Evolutionary conservation across 2,888 invertebrate species (phyloP), one percentile per base, ranked within the genome.

Genomic region (Cistogaster globosa): DNA sequence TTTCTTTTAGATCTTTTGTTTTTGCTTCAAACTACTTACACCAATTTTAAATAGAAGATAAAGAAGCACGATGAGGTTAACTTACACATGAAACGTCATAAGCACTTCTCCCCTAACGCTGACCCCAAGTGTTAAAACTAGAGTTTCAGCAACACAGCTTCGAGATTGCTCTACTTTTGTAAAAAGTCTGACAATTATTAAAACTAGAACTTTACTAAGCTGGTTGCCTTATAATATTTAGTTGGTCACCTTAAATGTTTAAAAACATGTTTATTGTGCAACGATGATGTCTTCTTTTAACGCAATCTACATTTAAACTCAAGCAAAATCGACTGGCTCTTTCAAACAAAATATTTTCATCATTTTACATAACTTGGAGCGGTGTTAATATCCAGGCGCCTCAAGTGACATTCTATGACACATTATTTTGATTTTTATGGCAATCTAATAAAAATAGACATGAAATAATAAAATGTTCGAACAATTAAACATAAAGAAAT

Each of bases 361-460:
- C 26, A 53, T 80, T 80, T 71, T 80, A 58, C 69, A 53, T 16
- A 71, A 71, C 58, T 65, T 48, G 53, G 36, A 75, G 53, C 76
- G 71, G 76, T 79, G 83, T 78, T 77, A 72, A 80, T 82, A 69
- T 63, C 63, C 57, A 84, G 84, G 86, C 86, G 84, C 86, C 86
- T 63, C 71, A 81, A 81, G 71, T 82, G 86, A 86, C 86, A 86
- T 84, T 78, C 78, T 78, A 84, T 84, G 86, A 84, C 86, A 86
- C 86, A 84, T 84, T 84, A 86, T 86, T 81, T 81, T 83, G 80
- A 83, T 83, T 86, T 83, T 83, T 86, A 83, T 82, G 78, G 82
- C 75, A 75, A 79, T 85, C 85, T 79, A 82, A 85, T 85, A 82
- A 82, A 62, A 74, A 51, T 53, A 58, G 67, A 80, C 67, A 67